Conservation (phyloP, 1,140 invertebrate species). For the Oreohelix idahoensis region DNA sequence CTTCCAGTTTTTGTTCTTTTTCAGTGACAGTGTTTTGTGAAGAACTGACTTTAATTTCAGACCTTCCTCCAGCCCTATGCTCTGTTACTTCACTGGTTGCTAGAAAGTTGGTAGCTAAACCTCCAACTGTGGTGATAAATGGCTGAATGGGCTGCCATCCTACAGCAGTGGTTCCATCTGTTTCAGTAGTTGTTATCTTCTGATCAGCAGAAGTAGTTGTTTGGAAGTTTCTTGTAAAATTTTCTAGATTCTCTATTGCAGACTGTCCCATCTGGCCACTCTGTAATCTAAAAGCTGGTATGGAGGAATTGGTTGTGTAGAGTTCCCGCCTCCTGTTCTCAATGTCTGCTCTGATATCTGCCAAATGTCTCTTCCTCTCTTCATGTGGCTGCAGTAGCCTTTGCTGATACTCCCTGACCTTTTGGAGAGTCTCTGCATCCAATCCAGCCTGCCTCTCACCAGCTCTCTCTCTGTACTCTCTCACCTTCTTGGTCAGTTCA, state of each 20-base stretch:
- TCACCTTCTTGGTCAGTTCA: background rate
- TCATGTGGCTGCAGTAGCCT: constrained; percentile 57
- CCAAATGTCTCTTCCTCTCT: constrained; percentile 57
- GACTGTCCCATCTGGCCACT: background rate
- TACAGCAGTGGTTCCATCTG: background rate
- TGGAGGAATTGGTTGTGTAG: background rate
- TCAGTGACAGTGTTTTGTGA: background rate
- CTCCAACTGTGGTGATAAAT: constrained; percentile 3
- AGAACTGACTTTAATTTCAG: background rate
- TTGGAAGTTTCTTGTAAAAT: background rate
- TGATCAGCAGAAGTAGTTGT: background rate
- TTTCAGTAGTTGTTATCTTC: background rate
- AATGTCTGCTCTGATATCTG: constrained; percentile 59
- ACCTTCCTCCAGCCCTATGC: background rate
- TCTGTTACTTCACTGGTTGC: background rate
- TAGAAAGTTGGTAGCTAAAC: background rate
- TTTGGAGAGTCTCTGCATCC: constrained; percentile 51
- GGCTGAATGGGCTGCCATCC: background rate
- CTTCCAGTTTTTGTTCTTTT: background rate
- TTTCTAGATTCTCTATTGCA: constrained; percentile 2
- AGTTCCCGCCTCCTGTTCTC: constrained; percentile 53
- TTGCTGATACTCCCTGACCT: constrained; percentile 62
- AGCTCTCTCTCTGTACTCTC: constrained; percentile 13
- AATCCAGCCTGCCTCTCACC: constrained; percentile 17
- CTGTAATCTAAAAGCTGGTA: background rate